Percentiles rank a stretch among this genome's conserved stretches.
Conservation (phyloP, 1,140 invertebrate genomes). For the Tetraneura akinire region DNA sequence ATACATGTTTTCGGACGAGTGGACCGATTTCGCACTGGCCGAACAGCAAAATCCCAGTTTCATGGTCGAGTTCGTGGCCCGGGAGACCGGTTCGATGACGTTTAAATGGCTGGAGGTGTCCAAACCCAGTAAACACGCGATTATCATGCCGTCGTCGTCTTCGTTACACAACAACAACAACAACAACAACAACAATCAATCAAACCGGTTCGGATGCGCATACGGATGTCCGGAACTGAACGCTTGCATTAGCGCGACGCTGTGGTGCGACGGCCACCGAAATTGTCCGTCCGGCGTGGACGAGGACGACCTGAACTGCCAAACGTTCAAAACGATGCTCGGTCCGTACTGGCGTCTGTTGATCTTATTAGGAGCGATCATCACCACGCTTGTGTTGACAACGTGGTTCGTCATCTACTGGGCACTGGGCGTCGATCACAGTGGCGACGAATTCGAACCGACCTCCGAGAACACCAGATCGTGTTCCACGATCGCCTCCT, state of each 20-base stretch:
- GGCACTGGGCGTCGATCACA: neutral
- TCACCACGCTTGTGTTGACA: neutral
- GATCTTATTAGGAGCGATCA: constrained; percentile 5
- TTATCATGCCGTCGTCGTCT: constrained; percentile 59
- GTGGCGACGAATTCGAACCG: constrained; percentile 55
- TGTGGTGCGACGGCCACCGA: constrained; percentile 84
- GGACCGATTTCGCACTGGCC: constrained; percentile 58
- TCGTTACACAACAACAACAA: too few relatives aligned
- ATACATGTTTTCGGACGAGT: constrained; percentile 75
- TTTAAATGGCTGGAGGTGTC: constrained; percentile 80
- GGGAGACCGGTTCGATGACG: constrained; percentile 70
- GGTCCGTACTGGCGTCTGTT: constrained; percentile 13
- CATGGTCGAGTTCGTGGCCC: constrained; percentile 71
- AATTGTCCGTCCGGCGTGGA: constrained; percentile 85
- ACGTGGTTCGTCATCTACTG: constrained; percentile 16
- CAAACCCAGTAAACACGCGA: constrained; percentile 63
- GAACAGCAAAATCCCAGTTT: constrained; percentile 61
- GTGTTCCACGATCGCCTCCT: constrained; percentile 65
- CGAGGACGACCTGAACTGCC: constrained; percentile 72
- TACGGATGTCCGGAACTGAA: constrained; percentile 85
- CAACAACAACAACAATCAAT: constrained; percentile 61
- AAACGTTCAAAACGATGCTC: constrained; percentile 22
- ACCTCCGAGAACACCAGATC: constrained; percentile 64
- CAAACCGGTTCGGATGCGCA: constrained; percentile 65
- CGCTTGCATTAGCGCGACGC: constrained; percentile 78